phyloP scores from a whole-genome alignment of 2,113 vertebrate species.

The Antigone vipio region DNA sequence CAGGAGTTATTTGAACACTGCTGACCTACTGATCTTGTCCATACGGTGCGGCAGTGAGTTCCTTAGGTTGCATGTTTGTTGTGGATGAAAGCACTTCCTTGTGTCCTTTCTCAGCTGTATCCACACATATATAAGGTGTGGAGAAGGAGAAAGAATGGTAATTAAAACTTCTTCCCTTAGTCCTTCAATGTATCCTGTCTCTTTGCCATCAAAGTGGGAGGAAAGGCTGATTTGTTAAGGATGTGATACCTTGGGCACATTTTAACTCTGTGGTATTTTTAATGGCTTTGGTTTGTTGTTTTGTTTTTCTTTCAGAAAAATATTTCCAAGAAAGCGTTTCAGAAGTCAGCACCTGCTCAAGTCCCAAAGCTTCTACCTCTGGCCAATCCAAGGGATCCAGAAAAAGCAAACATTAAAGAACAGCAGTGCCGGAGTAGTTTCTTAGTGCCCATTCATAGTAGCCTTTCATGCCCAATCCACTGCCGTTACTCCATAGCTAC shows the following conservation, averaged over 20 bases:
- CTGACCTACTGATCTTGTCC: not conserved
- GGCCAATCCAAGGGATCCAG: not conserved
- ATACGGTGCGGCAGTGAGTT: not conserved
- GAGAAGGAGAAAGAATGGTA: not conserved
- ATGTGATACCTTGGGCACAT: not conserved
- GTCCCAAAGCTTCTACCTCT: not conserved
- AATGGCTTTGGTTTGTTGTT: not conserved
- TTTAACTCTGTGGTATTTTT: not conserved
- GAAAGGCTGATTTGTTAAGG: not conserved
- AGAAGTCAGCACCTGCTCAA: not conserved
- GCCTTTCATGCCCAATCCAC: rapidly evolving
- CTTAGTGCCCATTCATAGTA: not conserved
- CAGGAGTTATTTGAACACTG: not conserved
- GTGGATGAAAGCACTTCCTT: not conserved
- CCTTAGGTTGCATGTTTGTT: not conserved
- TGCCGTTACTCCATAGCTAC: not conserved
- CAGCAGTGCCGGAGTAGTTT: not conserved
- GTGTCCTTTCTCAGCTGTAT: not conserved
- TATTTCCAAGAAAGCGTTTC: not conserved
- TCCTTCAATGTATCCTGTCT: not conserved
- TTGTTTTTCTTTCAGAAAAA: not conserved
- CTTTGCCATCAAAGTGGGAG: not conserved
- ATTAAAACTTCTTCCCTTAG: not conserved
- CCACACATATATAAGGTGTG: not conserved
- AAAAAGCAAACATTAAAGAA: not conserved